Conservation (phyloP, 2,888 invertebrate species). For the Clanis bilineata region DNA sequence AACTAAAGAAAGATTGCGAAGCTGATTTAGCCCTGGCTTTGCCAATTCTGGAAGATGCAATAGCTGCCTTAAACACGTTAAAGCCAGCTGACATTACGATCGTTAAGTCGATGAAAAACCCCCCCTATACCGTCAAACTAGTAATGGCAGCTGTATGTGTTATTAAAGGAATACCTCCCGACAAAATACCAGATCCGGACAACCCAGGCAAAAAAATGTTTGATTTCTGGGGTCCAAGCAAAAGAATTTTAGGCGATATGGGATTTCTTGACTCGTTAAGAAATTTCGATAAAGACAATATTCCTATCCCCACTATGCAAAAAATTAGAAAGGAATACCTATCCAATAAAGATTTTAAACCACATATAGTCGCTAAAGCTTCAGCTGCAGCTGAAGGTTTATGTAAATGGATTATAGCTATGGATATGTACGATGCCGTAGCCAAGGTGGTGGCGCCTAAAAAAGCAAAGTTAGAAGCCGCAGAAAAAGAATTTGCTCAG, state of each 20-base stretch:
- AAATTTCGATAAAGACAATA: conserved; percentile 93
- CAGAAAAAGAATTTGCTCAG: conserved; percentile 90
- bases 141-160: conserved; percentile 96
- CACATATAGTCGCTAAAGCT: conserved; percentile 91
- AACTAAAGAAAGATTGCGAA: conserved; percentile 94
- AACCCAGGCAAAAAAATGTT: conserved; percentile 85
- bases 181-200: conserved; percentile 87
- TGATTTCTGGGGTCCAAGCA: conserved; percentile 94
- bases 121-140: conserved; percentile 90
- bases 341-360: conserved; percentile 89
- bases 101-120: conserved; percentile 95
- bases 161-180: conserved; percentile 90
- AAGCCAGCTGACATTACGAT: conserved; percentile 93
- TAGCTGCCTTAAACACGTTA: conserved; percentile 90
- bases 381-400: conserved; percentile 97
- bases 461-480: conserved; percentile 89
- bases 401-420: conserved; percentile 95
- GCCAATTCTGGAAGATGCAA: conserved; percentile 89
- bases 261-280: conserved; percentile 87
- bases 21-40: conserved; percentile 94
- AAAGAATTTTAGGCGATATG: conserved; percentile 91
- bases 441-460: conserved; percentile 93
- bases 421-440: conserved; percentile 93
- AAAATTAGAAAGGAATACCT: conserved; percentile 89
- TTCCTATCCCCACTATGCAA: conserved; percentile 86